Evolutionary conservation across 2,113 vertebrate species (phyloP), one percentile per base, ranked within the genome.

Genomic region (Nesogale talazaci): DNA sequence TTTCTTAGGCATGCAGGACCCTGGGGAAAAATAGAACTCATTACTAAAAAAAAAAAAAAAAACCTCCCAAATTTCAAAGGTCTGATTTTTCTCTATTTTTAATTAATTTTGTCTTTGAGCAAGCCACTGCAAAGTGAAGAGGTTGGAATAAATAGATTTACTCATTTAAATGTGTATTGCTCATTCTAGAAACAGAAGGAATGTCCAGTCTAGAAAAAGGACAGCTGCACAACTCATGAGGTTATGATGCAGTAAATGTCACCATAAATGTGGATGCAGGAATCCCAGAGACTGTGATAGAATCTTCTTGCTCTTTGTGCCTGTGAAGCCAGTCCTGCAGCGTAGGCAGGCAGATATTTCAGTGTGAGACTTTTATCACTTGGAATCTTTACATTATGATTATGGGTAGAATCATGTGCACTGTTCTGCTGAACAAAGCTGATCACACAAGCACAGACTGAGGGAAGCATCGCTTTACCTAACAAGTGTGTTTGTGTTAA

Each of bases 51-150:
- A 38, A 38, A 89, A 75, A 87, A 77, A 12, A 9, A 77, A n/a
- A n/a, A n/a, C 2, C 46, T 12, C 46, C 46, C 4, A 52, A 52
- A 52, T 12, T 52, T 52, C 46, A 52, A 52, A 52, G 9, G 20
- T 59, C 65, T 22, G 3, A 67, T 77, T 80, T 86, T 89, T 36
- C 59, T 6, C 38, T 82, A 36, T 19, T 84, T 63, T 90, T 94
- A 92, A 86, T 89, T 92, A 94, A 91, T 91, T 93, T 89, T 91
- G 88, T 92, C 90, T 93, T 94, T 95, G 88, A 93, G 38, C 22
- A 59, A 90, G 23, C 92, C 90, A 90, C 36, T 89, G 84, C 57
- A 78, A 89, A 83, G 25, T 81, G 42, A 90, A 83, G 46, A 88
- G 65, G 57, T 52, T 94, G 92, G 86, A 59, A 40, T 74, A 83